These are phyloP conservation scores for Ficedula albicollis DNA, from an alignment of 2,797 vertebrate genomes.

Conservation along the genomic window DNA sequence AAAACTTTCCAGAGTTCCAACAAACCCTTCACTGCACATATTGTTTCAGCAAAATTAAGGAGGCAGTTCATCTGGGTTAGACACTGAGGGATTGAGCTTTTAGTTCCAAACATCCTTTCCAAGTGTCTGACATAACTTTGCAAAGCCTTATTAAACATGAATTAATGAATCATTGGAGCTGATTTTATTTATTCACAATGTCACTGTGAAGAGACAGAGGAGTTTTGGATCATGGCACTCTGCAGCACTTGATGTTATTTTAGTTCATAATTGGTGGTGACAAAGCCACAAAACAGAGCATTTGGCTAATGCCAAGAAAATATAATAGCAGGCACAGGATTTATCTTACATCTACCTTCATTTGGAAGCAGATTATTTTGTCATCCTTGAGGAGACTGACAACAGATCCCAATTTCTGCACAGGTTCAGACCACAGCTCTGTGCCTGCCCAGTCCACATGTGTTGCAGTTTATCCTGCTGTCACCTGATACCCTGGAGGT, in stretches of 20 bases:
- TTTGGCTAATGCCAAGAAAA: slow-evolving; percentile 38
- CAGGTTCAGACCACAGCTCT: not conserved
- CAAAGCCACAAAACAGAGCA: slow-evolving; percentile 25
- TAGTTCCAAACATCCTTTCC: not conserved
- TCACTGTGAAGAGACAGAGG: not conserved
- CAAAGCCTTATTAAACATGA: not conserved
- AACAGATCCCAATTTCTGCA: not conserved
- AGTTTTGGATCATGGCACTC: slow-evolving; percentile 4
- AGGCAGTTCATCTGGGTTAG: not conserved
- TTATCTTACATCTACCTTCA: slow-evolving; percentile 17
- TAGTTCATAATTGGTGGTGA: slow-evolving; percentile 49
- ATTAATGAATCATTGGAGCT: slow-evolving; percentile 31
- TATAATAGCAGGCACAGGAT: not conserved
- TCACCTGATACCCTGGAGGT: slow-evolving; percentile 27
- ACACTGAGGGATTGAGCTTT: not conserved
- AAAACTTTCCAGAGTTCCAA: not conserved
- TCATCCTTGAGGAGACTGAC: slow-evolving; percentile 10
- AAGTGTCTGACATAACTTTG: not conserved
- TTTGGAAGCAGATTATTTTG: slow-evolving; percentile 19
- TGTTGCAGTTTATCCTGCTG: slow-evolving; percentile 56
- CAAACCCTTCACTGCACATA: not conserved
- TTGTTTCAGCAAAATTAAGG: not conserved
- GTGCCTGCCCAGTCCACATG: slow-evolving; percentile 29
- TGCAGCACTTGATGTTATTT: slow-evolving; percentile 14
- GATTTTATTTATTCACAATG: slow-evolving; percentile 29